phyloP scores from a whole-genome alignment of 2,113 vertebrate genomes.

The Pygoscelis adeliae region DNA sequence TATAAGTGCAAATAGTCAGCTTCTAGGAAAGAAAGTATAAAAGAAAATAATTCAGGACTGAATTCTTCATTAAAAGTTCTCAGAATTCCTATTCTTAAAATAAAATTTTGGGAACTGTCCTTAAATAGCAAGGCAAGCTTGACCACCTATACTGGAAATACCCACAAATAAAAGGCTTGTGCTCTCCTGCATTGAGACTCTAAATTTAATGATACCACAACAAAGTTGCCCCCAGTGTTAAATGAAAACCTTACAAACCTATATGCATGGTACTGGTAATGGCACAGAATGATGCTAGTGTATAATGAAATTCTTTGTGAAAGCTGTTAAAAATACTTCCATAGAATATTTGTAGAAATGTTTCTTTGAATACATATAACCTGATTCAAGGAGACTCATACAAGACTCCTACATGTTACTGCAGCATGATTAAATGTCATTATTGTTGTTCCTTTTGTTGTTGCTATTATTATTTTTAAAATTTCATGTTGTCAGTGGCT shows the following conservation, averaged over 20 bases:
- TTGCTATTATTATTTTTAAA: background rate
- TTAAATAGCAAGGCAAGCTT: background rate
- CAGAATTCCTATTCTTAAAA: background rate
- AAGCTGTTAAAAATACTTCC: background rate
- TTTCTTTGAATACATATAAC: background rate
- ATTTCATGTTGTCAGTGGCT: background rate
- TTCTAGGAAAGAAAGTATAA: background rate
- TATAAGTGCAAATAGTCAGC: background rate
- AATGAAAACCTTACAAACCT: background rate
- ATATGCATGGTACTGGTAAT: background rate
- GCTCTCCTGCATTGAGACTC: background rate
- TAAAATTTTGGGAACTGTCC: background rate
- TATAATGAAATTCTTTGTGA: background rate
- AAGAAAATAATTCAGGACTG: background rate
- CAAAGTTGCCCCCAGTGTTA: background rate
- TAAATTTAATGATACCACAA: background rate
- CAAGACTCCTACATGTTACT: background rate
- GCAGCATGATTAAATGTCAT: background rate
- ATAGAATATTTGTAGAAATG: background rate
- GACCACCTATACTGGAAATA: background rate
- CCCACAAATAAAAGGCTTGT: background rate
- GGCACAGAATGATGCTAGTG: background rate
- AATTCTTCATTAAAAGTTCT: background rate
- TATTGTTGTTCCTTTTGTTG: background rate
- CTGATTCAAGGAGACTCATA: background rate